These are phyloP conservation scores for Sternarchorhynchus goeldii DNA, from an alignment of 2,797 vertebrate genomes.

Conservation along the genomic window DNA sequence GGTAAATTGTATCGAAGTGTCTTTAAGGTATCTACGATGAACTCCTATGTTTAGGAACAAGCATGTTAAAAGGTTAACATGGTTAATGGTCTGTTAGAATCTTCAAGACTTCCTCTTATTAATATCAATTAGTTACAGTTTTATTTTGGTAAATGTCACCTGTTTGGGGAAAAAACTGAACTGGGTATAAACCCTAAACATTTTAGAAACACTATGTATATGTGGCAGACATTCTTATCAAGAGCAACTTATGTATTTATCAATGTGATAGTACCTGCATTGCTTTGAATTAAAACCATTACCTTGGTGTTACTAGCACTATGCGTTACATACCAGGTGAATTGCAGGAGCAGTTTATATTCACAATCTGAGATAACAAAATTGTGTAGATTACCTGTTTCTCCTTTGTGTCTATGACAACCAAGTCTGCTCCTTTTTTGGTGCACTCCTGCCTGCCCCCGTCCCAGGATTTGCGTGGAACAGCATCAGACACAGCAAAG, in stretches of 20 bases:
- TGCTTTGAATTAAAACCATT: too few relatives aligned
- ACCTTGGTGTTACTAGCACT: too few relatives aligned
- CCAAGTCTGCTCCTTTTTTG: slow-evolving; percentile 44
- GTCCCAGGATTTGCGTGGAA: slow-evolving; percentile 55
- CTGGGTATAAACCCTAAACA: too few relatives aligned
- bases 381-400: slow-evolving; percentile 39
- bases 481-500: slow-evolving; percentile 45
- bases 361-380: neutral
- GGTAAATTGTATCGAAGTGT: slow-evolving; percentile 22
- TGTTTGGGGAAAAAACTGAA: too few relatives aligned
- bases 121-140: too few relatives aligned
- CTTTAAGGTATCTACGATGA: slow-evolving; percentile 31
- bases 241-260: too few relatives aligned
- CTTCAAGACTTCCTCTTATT: too few relatives aligned
- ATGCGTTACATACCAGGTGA: too few relatives aligned
- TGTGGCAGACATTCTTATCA: too few relatives aligned
- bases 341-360: neutral
- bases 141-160: too few relatives aligned
- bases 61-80: neutral
- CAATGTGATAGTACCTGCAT: too few relatives aligned
- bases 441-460: slow-evolving; percentile 37
- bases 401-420: slow-evolving; percentile 34
- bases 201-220: too few relatives aligned
- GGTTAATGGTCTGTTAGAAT: neutral
- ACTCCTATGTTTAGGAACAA: slow-evolving; percentile 28